Evolutionary conservation across 2,113 vertebrate genomes (phyloP), one percentile per base, ranked within the genome.

Genomic region (Talpa occidentalis): DNA sequence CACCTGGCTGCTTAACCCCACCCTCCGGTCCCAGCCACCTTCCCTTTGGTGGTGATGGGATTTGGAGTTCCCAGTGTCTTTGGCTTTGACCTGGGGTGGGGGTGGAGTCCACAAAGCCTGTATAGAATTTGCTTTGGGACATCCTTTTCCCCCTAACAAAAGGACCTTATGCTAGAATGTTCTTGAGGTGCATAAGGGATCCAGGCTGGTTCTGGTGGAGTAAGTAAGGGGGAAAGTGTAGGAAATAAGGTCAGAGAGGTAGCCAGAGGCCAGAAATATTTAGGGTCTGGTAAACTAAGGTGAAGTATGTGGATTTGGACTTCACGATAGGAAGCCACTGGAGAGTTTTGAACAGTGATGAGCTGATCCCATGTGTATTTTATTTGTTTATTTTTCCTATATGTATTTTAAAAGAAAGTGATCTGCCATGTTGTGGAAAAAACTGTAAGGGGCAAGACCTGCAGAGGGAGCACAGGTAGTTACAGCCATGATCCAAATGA

Each of bases 271-370:
- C 44, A 32, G 8, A 49, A 74, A 70, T n/a, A 87, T 42, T 76
- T 52, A 73, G 72, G 72, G 21, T 40, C 40, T 92, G 90, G 0
- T 85, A 81, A 90, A 66, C 54, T 6, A 49, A 69, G 64, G 47
- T 84, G 30, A 69, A 83, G 73, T 80, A 7, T 62, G 76, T 93
- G 86, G 87, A 73, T 80, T 96, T 95, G 80, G 79, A 82, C 56
- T 80, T 92, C n/a, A 73, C 69, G 54, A 72, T 95, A 14, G 59
- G 70, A 94, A 93, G 64, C 37, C 66, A 59, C 19, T 87, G n/a
- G 78, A 89, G 44, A 44, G n/a, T 52, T 96, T 67, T 85, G 59
- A 86, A 70, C 64, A 78, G 35, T 83, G 69, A 83, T 66, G 40
- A 66, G 32, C 37, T n/a, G 28, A 62, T 56, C 28, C 88, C 49